phyloP scores from a whole-genome alignment of 2,797 vertebrate species.

The Sylvia borin region DNA sequence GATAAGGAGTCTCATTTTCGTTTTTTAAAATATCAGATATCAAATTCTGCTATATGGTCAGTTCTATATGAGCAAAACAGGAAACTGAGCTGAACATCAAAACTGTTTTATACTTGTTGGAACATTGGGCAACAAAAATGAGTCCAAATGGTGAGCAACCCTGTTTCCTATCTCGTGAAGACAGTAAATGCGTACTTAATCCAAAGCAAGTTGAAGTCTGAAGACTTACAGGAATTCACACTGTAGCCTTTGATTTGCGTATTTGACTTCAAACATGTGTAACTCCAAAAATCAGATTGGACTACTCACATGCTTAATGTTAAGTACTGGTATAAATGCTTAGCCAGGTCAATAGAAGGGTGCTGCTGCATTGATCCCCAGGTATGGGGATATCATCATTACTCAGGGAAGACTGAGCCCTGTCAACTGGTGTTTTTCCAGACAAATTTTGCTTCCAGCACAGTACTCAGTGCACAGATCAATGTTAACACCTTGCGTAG shows the following conservation, averaged over 20 bases:
- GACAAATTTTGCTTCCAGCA: constrained; percentile 23
- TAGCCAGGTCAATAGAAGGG: constrained; percentile 6
- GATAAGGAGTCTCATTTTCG: background rate
- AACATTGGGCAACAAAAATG: background rate
- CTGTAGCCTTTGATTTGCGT: background rate
- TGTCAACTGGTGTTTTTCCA: constrained; percentile 29
- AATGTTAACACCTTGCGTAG: constrained; percentile 4
- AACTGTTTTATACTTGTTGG: background rate
- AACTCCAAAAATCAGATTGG: background rate
- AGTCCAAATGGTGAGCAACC: background rate
- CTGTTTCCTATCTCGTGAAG: background rate
- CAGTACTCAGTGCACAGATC: background rate
- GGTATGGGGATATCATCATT: background rate
- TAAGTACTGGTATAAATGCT: background rate
- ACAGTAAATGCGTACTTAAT: background rate
- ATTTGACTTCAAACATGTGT: constrained; percentile 1
- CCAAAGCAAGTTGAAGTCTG: background rate
- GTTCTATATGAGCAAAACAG: background rate
- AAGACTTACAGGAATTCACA: background rate
- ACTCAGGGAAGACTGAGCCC: background rate
- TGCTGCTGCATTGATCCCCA: background rate
- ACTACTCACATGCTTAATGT: background rate
- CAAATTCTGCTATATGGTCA: background rate
- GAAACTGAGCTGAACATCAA: background rate
- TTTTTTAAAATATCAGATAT: background rate